These are phyloP conservation scores for Platichthys flesus DNA, from an alignment of 2,113 vertebrate genomes.

Conservation along the genomic window DNA sequence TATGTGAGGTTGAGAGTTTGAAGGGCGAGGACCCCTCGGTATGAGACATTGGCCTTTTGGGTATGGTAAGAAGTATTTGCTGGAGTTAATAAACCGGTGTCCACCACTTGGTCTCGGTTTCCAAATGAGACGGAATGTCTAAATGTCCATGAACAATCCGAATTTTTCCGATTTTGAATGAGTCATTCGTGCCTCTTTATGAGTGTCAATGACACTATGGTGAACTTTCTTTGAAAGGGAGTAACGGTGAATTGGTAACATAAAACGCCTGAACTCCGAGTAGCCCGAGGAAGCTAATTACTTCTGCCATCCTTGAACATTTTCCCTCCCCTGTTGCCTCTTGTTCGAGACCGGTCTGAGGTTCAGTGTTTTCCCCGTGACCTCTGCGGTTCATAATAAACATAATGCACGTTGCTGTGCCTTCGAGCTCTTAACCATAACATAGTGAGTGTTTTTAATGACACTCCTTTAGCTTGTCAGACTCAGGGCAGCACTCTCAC, in stretches of 20 bases:
- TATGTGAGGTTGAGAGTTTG: slow-evolving; percentile 55
- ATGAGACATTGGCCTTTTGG: slow-evolving; percentile 59
- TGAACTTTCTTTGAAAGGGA: slow-evolving; percentile 63
- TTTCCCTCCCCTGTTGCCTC: slow-evolving; percentile 15
- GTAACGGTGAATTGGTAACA: slow-evolving; percentile 55
- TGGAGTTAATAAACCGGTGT: slow-evolving; percentile 54
- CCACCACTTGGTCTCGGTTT: slow-evolving; percentile 15
- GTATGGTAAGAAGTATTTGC: slow-evolving; percentile 38
- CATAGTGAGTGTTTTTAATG: slow-evolving; percentile 57
- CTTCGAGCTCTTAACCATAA: slow-evolving; percentile 52
- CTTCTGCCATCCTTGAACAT: slow-evolving; percentile 60
- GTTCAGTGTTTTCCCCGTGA: slow-evolving; percentile 29
- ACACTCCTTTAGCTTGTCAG: slow-evolving; percentile 46
- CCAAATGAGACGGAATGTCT: not conserved
- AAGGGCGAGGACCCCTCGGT: slow-evolving; percentile 51
- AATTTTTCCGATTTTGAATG: slow-evolving; percentile 33
- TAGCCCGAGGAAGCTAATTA: slow-evolving; percentile 56
- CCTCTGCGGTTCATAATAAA: slow-evolving; percentile 46
- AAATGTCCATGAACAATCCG: slow-evolving; percentile 12
- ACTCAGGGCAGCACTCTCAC: slow-evolving; percentile 54
- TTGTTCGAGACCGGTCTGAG: slow-evolving; percentile 28
- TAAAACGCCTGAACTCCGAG: slow-evolving; percentile 63
- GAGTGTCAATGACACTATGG: slow-evolving; percentile 48
- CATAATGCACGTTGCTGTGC: slow-evolving; percentile 13
- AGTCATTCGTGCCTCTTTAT: slow-evolving; percentile 41